Conservation (phyloP, 1,140 invertebrate species). For the Polypedilum pembai region DNA sequence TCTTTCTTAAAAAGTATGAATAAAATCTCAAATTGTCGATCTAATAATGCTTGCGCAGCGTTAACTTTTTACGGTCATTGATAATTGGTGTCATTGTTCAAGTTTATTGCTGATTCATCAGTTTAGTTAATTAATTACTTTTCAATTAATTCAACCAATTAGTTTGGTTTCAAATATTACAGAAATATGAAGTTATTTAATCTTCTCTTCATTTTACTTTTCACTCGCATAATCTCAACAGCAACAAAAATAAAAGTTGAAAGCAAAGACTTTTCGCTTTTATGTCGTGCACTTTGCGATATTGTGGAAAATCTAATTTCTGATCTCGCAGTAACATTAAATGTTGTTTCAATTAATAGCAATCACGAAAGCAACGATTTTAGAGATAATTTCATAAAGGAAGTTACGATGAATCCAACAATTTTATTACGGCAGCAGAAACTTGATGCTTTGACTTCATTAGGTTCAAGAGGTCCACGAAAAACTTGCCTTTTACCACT, state of each 20-base stretch:
- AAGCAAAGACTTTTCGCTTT: neutral
- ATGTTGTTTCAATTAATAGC: neutral
- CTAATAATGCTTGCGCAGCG: no score
- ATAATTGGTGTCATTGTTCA: no score
- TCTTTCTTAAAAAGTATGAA: no score
- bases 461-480: neutral
- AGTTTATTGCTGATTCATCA: no score
- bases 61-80: no score
- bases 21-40: no score
- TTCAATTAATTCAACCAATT: no score
- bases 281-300: neutral
- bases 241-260: neutral
- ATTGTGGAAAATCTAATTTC: neutral
- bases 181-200: neutral
- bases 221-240: neutral
- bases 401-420: neutral
- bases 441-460: neutral
- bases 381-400: neutral
- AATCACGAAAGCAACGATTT: neutral
- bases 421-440: neutral
- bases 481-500: neutral
- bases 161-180: no score
- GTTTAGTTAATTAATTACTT: no score
- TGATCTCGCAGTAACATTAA: neutral
- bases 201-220: neutral